These are phyloP conservation scores for Enteromius thamalakanensis DNA, from an alignment of 2,797 vertebrate genomes.

Conservation along the genomic window DNA sequence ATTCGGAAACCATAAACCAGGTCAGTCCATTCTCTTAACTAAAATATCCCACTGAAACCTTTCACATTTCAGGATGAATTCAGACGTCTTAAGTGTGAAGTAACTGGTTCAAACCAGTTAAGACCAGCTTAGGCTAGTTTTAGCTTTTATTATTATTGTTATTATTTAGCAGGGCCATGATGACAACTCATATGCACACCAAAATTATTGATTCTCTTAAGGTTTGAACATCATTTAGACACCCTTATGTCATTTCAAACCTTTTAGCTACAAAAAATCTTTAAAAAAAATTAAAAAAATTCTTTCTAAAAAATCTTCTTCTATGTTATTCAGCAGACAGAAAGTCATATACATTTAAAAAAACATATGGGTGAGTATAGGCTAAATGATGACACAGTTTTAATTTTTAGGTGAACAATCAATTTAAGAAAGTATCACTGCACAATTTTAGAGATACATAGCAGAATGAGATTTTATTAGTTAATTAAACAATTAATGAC, in stretches of 20 bases:
- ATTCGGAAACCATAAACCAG: slow-evolving; percentile 1
- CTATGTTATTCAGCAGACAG: background rate
- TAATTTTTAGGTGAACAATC: background rate
- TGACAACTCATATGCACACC: background rate
- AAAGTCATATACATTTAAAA: background rate
- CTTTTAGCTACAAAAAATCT: background rate
- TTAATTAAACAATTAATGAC: background rate
- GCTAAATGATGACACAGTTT: background rate
- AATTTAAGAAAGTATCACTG: background rate
- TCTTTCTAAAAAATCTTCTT: background rate
- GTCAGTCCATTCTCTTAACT: background rate
- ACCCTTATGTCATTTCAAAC: background rate
- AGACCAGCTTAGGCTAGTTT: background rate
- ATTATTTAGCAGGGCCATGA: background rate
- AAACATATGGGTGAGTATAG: background rate
- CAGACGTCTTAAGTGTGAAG: background rate
- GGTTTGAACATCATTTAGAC: background rate
- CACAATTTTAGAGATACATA: background rate
- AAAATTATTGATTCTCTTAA: background rate
- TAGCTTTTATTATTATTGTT: background rate
- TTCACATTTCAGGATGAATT: slow-evolving; percentile 1
- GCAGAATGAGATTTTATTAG: background rate
- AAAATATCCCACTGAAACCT: background rate
- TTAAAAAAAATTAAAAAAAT: no score
- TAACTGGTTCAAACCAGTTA: background rate